Conservation (phyloP, 2,113 vertebrate species). For the Anolis carolinensis region DNA sequence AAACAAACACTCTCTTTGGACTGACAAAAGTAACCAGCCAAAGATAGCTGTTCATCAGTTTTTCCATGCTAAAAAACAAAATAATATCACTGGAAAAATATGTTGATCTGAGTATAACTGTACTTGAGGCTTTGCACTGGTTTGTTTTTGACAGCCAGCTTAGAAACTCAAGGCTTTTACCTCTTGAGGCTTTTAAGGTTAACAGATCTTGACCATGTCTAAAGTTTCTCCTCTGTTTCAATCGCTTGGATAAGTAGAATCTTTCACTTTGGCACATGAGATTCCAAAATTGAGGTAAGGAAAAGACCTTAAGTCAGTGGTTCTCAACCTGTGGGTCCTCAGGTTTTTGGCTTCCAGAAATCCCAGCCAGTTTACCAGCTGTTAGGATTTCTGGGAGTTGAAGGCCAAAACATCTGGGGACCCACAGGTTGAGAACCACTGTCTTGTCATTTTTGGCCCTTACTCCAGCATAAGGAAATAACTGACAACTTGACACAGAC, state of each 20-base stretch:
- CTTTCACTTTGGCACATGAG: background rate
- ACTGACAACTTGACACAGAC: too few relatives aligned
- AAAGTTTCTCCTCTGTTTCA: background rate
- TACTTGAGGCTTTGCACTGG: background rate
- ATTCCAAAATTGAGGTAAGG: background rate
- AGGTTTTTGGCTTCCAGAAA: too few relatives aligned
- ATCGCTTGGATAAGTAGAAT: background rate
- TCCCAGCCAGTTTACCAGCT: too few relatives aligned
- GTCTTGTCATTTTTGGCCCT: too few relatives aligned
- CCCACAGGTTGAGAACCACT: too few relatives aligned
- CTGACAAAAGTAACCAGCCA: background rate
- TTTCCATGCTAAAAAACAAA: slow-evolving; percentile 7
- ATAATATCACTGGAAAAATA: background rate
- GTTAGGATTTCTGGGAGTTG: too few relatives aligned
- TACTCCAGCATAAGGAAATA: background rate
- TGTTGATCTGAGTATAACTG: background rate
- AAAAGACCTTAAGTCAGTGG: too few relatives aligned
- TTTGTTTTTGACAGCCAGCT: background rate
- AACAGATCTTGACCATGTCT: background rate
- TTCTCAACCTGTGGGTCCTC: too few relatives aligned
- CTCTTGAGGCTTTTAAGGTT: background rate
- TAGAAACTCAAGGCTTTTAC: background rate
- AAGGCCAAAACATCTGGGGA: too few relatives aligned
- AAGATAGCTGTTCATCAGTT: background rate
- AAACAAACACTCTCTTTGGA: slow-evolving; percentile 3